Conservation (phyloP, 23 tunicate species). For the Styela plicata region DNA sequence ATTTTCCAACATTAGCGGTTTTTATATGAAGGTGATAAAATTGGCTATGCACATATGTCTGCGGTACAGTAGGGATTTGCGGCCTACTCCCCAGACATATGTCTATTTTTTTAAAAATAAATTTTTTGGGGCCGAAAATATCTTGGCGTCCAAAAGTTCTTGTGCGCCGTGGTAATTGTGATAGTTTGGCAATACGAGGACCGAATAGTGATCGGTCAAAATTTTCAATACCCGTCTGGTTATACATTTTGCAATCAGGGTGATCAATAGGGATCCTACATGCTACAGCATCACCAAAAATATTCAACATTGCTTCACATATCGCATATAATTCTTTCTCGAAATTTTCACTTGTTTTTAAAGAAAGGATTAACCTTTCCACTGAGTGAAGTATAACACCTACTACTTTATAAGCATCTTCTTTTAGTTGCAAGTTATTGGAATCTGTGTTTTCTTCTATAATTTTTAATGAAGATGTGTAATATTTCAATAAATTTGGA, state of each 20-base stretch:
- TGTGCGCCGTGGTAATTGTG: background rate
- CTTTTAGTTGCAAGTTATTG: slow-evolving; percentile 40
- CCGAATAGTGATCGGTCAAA: background rate
- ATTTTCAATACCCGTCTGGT: background rate
- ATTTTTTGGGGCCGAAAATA: background rate
- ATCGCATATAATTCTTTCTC: background rate
- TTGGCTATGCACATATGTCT: background rate
- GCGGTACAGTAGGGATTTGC: background rate
- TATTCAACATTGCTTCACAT: background rate
- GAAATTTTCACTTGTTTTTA: background rate
- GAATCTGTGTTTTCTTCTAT: slow-evolving; percentile 38
- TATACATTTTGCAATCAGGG: background rate
- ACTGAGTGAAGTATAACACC: slow-evolving; percentile 39
- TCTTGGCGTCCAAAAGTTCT: background rate
- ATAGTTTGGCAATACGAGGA: background rate
- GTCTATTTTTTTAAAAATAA: too few relatives aligned
- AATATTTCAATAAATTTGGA: slow-evolving; percentile 37
- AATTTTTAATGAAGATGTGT: slow-evolving; percentile 24
- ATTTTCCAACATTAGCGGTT: background rate
- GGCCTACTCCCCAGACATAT: background rate
- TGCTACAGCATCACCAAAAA: background rate
- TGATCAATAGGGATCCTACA: background rate
- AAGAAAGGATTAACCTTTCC: background rate
- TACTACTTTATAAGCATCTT: slow-evolving; percentile 69
- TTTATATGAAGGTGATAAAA: background rate